A percentile compares a stretch with the other conserved stretches of the same genome.
phyloP scores from a whole-genome alignment of 2,113 vertebrate species.

The Anhinga rufa region DNA sequence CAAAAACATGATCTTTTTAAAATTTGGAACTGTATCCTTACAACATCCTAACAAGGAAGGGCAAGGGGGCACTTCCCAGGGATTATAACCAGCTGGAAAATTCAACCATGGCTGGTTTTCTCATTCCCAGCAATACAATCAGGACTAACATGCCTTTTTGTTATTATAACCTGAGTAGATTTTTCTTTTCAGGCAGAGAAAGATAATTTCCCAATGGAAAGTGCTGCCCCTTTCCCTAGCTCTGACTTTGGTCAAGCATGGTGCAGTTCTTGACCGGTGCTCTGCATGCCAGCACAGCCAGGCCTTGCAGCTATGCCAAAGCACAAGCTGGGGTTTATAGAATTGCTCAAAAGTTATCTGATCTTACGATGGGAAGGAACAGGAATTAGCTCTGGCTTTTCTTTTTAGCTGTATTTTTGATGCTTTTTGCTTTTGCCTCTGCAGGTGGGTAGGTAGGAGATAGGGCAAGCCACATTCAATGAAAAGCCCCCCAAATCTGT shows the following conservation, averaged over 20 bases:
- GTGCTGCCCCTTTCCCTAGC: background rate
- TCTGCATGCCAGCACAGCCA: background rate
- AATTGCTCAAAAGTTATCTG: background rate
- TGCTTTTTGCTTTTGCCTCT: background rate
- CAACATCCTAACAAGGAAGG: background rate
- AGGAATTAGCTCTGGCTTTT: background rate
- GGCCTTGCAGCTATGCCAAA: background rate
- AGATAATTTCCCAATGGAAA: background rate
- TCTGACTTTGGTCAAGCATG: background rate
- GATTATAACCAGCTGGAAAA: background rate
- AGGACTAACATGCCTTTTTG: background rate
- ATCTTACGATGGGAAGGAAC: background rate
- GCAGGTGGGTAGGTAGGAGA: background rate
- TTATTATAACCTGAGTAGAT: background rate
- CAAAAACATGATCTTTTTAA: background rate
- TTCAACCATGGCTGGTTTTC: background rate
- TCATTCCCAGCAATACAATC: background rate
- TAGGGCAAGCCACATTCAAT: background rate
- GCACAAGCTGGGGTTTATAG: background rate
- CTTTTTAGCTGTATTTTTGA: background rate
- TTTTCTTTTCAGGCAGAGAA: background rate
- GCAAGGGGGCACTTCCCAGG: background rate
- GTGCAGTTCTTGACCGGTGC: background rate
- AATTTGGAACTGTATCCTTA: background rate
- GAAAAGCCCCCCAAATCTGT: background rate